Conservation (phyloP, 2,888 invertebrate genomes). For the Epinotia nisella region DNA sequence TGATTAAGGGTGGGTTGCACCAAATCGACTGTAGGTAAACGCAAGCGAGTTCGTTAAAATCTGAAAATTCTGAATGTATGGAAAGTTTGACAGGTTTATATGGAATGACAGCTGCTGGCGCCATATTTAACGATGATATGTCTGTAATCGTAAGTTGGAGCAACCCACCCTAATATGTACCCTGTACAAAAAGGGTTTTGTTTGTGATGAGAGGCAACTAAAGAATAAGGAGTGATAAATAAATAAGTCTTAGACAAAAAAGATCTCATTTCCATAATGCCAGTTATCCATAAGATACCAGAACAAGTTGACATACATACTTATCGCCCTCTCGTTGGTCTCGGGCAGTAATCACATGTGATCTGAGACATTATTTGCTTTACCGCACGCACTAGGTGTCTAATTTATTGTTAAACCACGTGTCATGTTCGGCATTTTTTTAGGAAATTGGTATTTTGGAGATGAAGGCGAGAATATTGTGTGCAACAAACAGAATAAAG, state of each 20-base stretch:
- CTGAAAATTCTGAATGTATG: too few species aligned
- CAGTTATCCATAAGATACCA: background rate
- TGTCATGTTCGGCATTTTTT: background rate
- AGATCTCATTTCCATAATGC: constrained; percentile 1
- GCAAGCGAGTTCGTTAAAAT: too few species aligned
- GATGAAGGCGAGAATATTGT: constrained; percentile 36
- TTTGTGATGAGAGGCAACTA: background rate
- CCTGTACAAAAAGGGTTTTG: background rate
- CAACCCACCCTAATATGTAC: too few species aligned
- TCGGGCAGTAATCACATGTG: background rate
- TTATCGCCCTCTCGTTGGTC: background rate
- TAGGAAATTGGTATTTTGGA: constrained; percentile 16
- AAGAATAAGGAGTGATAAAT: constrained; percentile 3
- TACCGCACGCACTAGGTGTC: background rate
- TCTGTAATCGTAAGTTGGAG: too few species aligned
- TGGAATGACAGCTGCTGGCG: too few species aligned
- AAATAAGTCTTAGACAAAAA: constrained; percentile 16
- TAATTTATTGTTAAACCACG: background rate
- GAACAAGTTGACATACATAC: background rate
- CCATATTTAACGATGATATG: too few species aligned
- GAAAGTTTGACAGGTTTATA: too few species aligned
- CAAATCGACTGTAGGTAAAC: too few species aligned
- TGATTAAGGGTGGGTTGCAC: too few species aligned
- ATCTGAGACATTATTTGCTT: background rate
- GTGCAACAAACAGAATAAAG: constrained; percentile 65